Percentiles rank a stretch among this genome's conserved stretches.
These are phyloP conservation scores for Sebastes steindachneri DNA, from an alignment of 2,797 vertebrate genomes.

Conservation along the genomic window DNA sequence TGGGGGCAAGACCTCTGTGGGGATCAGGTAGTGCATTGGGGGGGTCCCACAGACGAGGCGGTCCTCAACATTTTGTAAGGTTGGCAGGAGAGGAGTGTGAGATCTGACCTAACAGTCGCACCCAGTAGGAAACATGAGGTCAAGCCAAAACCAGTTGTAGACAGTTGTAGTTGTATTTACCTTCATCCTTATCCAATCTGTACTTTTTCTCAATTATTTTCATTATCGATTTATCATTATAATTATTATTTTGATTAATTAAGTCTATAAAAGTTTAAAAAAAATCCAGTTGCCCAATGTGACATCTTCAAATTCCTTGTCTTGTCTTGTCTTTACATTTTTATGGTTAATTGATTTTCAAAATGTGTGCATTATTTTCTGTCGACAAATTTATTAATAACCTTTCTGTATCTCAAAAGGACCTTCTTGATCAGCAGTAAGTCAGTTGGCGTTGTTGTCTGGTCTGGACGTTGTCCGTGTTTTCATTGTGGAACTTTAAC, in stretches of 20 bases:
- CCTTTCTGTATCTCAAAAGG: background rate
- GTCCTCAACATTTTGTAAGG: background rate
- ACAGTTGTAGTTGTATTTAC: background rate
- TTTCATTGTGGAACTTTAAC: too few relatives aligned
- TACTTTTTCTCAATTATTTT: background rate
- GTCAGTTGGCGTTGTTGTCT: too few relatives aligned
- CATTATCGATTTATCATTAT: background rate
- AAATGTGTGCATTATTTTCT: too few relatives aligned
- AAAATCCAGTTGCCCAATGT: background rate
- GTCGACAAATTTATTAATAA: too few relatives aligned
- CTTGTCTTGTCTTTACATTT: too few relatives aligned
- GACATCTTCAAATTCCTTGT: too few relatives aligned
- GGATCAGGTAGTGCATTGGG: background rate
- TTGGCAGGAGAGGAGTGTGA: background rate
- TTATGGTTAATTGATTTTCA: too few relatives aligned
- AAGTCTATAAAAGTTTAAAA: background rate
- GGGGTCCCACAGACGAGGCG: background rate
- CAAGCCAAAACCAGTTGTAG: background rate
- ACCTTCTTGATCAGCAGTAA: too few relatives aligned
- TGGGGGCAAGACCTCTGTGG: slow-evolving; percentile 6
- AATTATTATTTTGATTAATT: background rate
- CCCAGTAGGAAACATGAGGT: background rate
- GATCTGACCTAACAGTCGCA: background rate
- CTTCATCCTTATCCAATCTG: background rate
- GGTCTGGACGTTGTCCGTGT: too few relatives aligned